Conservation (phyloP, 2,888 invertebrate genomes). For the Drosophila infuscata region DNA sequence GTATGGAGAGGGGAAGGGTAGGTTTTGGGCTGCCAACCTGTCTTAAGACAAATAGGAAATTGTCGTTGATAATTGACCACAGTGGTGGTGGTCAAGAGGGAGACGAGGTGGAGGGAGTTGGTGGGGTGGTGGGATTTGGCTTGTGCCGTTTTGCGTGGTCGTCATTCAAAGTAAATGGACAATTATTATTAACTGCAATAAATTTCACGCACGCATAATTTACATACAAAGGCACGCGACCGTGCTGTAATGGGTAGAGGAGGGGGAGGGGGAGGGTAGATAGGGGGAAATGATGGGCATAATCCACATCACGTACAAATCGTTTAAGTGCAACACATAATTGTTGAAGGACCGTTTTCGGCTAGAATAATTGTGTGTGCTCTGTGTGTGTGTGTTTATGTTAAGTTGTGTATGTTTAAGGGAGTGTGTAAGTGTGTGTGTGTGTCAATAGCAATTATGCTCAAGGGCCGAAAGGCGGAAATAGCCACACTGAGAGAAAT, state of each 20-base stretch:
- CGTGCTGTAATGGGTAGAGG: slow-evolving; percentile 24
- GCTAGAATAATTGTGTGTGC: slow-evolving; percentile 45
- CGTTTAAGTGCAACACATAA: slow-evolving; percentile 80
- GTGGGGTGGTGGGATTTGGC: slow-evolving; percentile 12
- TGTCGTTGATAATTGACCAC: slow-evolving; percentile 78
- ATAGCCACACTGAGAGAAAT: slow-evolving; percentile 32
- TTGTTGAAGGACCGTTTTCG: slow-evolving; percentile 66
- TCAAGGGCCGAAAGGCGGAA: slow-evolving; percentile 8
- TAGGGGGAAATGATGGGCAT: slow-evolving; percentile 10
- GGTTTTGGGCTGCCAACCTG: slow-evolving; percentile 39
- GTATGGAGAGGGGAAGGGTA: background rate
- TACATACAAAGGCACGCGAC: slow-evolving; percentile 70
- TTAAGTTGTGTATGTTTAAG: slow-evolving; percentile 4
- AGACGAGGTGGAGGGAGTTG: background rate
- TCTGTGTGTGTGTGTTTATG: background rate
- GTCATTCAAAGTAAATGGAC: slow-evolving; percentile 75
- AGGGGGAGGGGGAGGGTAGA: background rate
- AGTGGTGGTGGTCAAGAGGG: slow-evolving; percentile 26
- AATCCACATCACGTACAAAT: slow-evolving; percentile 73
- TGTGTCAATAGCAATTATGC: slow-evolving; percentile 72
- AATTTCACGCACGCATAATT: slow-evolving; percentile 81
- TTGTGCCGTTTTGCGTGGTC: slow-evolving; percentile 39
- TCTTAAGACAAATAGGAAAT: slow-evolving; percentile 74
- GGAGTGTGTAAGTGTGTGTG: slow-evolving; percentile 16
- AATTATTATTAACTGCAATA: slow-evolving; percentile 82